Evolutionary conservation across 2,888 invertebrate genomes (phyloP), one percentile per base, ranked within the genome.

Genomic region (Clistopyga incitator): DNA sequence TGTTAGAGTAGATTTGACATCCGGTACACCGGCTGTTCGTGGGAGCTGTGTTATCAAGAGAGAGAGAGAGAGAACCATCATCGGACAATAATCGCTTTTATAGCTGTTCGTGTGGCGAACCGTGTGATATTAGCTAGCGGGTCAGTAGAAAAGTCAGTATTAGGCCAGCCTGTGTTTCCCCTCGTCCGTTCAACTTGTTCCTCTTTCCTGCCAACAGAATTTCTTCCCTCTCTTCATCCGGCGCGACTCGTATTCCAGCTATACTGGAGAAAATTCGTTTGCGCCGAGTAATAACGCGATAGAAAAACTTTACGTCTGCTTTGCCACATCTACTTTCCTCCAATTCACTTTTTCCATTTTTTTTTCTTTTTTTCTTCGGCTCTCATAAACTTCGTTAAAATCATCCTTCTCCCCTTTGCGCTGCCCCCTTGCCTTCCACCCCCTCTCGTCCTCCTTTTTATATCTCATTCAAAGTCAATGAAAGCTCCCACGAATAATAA

Each of bases 71-170:
- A 86, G 86, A 88, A 86, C 89, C 88, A 91, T 91, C 90, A 88
- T 89, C 88, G 89, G 89, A 90, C 90, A 89, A 91, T 91, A 90
- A 90, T 91, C 90, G 89, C 88, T 90, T 91, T 91, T 91, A 91
- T 90, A 89, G 88, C 88, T 89, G 90, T 90, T 89, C 88, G 89
- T 89, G 90, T 89, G 89, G 90, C 86, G 89, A 88, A 84, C 85
- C 88, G 88, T 78, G 81, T 87, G 88, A 90, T 91, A 90, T 91
- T 90, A 88, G 87, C 88, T 88, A 85, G 85, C 86, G 56, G 34
- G 38, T 25, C 67, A 78, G 70, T 78, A 59, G 75, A 81, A 38
- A 78, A 78, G 56, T 64, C 81, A 68, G 47, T 70, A 50, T 75
- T 50, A 45, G 34, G 47, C 11, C 47, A 47, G 47, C 67, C 47